Base-by-base conservation (phyloP, 2,113 vertebrate genomes). In the Rhombomys opimus region DNA sequence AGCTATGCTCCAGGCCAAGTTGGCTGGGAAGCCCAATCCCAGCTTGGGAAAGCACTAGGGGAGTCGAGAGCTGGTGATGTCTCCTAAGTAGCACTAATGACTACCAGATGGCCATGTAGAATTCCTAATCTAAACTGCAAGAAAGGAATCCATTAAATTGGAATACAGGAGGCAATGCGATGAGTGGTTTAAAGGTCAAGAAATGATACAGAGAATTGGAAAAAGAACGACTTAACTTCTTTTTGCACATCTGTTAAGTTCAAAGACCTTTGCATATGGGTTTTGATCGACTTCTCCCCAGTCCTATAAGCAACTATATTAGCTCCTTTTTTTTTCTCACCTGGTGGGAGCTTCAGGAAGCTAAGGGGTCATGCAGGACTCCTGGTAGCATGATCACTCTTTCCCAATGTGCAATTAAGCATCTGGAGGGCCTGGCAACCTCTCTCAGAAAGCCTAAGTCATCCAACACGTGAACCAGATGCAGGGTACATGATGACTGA, bases 241-340 rank as follows among this genome's bases (percentile, higher is more conserved):
- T 78, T 68, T 78, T 76, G 75, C 52, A 81, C 88, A 95, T 85
- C 67, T 52, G 78, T 76, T 82, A 50, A 17, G 30, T 96, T 96
- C 63, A 93, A 92, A 96, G 94, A 92, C 25, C 65, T 93, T 59
- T 12, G 13, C 22, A 27, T 38, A 32, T 63, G 76, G 81, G 12
- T 68, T 72, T 80, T 65, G 7, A 30, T 0, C 4, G 15, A n/a
- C 27, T 18, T 95, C 76, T 41, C 41, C 22, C 14, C 3, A 70
- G 52, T 76, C 90, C 91, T 54, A 52, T 2, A 41, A 93, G 65
- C 80, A 88, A 75, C 57, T 46, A 5, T 4, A 27, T 61, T 7
- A 86, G 50, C n/a, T 35, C 41, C 63, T 17, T 23, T 13, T n/a
- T 25, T 84, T 46, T 46, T 46, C 46, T 93, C 54, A 41, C n/a